Conservation (phyloP, 2,888 invertebrate genomes). For the Erebia aethiops region DNA sequence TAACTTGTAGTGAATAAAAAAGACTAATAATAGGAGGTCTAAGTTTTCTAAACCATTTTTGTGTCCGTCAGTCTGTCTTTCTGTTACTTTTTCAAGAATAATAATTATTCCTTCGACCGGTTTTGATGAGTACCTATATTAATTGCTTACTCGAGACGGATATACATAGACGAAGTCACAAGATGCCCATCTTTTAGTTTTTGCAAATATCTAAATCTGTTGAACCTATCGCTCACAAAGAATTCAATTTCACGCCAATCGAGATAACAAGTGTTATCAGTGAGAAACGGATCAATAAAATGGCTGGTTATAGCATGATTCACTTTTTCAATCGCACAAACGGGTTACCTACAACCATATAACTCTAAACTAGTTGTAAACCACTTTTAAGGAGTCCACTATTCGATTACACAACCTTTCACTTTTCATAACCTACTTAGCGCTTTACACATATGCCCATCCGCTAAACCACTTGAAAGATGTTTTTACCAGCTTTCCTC, state of each 20-base stretch:
- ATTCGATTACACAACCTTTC: constrained; percentile 51
- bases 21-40: no score
- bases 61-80: no score
- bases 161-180: no score
- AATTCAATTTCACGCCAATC: background rate
- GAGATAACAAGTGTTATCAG: constrained; percentile 4
- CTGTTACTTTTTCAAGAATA: no score
- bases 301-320: constrained; percentile 19
- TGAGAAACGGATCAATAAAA: background rate
- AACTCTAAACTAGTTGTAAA: constrained; percentile 40
- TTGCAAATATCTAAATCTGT: no score
- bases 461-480: constrained; percentile 45
- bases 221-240: no score
- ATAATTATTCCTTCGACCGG: no score
- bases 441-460: constrained; percentile 41
- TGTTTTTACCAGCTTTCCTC: constrained; percentile 24
- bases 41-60: no score
- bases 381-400: constrained; percentile 42
- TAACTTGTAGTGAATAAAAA: no score
- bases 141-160: no score
- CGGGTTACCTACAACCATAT: constrained; percentile 38
- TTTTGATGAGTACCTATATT: no score
- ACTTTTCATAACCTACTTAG: constrained; percentile 53
- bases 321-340: constrained; percentile 32
- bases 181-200: no score